phyloP scores from a whole-genome alignment of 2,113 vertebrate species.

The Odobenus rosmarus region DNA sequence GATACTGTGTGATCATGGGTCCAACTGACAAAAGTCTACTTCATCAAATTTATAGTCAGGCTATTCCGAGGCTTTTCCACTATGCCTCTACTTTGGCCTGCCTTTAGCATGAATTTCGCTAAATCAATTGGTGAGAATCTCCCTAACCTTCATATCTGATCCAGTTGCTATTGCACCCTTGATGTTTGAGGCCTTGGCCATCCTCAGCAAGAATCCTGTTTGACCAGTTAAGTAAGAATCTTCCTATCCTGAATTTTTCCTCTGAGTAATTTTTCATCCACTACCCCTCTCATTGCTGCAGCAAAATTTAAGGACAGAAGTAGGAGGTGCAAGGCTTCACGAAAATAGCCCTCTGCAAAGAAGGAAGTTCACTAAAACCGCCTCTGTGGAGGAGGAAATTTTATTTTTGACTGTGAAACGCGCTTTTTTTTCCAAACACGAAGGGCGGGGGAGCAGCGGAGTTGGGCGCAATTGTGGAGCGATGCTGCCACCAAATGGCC shows the following conservation, averaged over 20 bases:
- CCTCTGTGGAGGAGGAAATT: background rate
- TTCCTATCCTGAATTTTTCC: background rate
- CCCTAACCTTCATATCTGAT: no score
- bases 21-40: no score
- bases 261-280: background rate
- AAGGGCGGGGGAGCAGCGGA: background rate
- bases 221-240: background rate
- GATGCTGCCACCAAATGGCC: conserved; percentile 13
- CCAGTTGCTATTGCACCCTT: no score
- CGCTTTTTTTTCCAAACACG: background rate
- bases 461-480: fast-evolving
- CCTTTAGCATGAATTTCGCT: no score
- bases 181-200: no score
- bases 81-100: no score
- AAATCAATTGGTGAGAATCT: no score
- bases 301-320: background rate
- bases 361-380: no score
- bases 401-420: background rate
- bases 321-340: background rate
- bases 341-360: background rate
- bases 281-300: background rate
- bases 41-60: no score
- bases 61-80: no score
- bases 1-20: no score
- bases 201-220: background rate